These are phyloP conservation scores for Phrynocephalus versicolor DNA, from an alignment of 2,113 vertebrate species.

Conservation along the genomic window DNA sequence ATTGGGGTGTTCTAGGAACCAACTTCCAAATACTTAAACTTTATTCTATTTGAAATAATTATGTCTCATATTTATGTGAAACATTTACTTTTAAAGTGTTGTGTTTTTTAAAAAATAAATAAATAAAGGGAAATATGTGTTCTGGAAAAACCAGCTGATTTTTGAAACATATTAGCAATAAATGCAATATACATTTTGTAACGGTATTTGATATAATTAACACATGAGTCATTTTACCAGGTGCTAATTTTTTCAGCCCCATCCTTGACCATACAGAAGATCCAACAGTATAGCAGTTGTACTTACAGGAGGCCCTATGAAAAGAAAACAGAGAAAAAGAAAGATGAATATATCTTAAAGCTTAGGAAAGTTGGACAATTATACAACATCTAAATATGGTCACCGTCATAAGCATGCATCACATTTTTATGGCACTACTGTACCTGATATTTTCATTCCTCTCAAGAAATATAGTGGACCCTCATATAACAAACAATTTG, in stretches of 20 bases:
- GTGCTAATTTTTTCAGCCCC: constrained; percentile 59
- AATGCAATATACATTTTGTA: constrained; percentile 35
- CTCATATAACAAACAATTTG: too few relatives aligned
- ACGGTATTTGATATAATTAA: constrained; percentile 31
- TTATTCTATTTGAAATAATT: constrained; percentile 29
- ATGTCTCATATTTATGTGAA: constrained; percentile 6
- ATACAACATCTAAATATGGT: constrained; percentile 38
- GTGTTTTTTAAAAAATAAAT: constrained; percentile 20
- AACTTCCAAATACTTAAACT: constrained; percentile 29
- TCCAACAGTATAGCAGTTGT: constrained; percentile 66
- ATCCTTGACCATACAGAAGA: constrained; percentile 64
- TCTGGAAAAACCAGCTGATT: constrained; percentile 6
- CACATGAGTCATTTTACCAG: constrained; percentile 37
- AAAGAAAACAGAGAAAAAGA: constrained; percentile 50
- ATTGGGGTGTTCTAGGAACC: constrained; percentile 13
- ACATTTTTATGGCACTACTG: neutral
- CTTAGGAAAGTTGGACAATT: constrained; percentile 25
- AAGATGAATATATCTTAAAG: constrained; percentile 59
- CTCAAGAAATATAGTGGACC: constrained; percentile 17
- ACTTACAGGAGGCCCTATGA: constrained; percentile 97
- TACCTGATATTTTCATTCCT: neutral
- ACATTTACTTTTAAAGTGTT: constrained; percentile 31
- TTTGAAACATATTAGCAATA: neutral
- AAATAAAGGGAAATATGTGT: constrained; percentile 25
- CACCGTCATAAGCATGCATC: neutral